These are phyloP conservation scores for Podocnemis expansa DNA, from an alignment of 2,113 vertebrate genomes.

Conservation along the genomic window DNA sequence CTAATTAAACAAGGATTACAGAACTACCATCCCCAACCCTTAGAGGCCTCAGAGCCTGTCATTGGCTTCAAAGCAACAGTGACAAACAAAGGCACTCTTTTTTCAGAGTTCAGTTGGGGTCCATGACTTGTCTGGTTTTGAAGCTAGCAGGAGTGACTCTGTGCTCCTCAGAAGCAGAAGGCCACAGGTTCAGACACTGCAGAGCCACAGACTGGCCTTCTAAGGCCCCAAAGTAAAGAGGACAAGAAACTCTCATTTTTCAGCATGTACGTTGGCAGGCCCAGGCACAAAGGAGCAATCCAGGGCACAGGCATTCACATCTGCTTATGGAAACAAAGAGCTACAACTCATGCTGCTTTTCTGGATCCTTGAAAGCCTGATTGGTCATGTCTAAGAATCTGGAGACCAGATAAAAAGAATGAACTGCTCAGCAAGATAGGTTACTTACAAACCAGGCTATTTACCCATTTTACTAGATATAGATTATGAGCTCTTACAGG, in stretches of 20 bases:
- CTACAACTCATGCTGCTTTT: not conserved
- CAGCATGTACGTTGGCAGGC: not conserved
- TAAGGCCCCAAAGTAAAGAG: not conserved
- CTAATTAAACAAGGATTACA: not conserved
- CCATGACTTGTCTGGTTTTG: constrained; percentile 15
- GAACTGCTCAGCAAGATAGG: not conserved
- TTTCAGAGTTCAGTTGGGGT: not conserved
- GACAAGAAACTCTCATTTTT: not conserved
- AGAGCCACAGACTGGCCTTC: not conserved
- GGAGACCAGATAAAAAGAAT: not conserved
- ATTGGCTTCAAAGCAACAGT: not conserved
- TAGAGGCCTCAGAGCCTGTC: not conserved
- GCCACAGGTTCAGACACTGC: not conserved
- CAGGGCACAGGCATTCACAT: not conserved
- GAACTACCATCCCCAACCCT: not conserved
- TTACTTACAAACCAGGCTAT: not conserved
- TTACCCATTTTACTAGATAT: not conserved
- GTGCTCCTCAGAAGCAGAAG: not conserved
- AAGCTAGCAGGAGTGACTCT: not conserved
- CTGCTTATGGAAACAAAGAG: not conserved
- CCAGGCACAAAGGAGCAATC: not conserved
- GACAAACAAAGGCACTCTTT: not conserved
- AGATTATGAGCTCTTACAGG: not conserved
- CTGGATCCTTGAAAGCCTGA: not conserved
- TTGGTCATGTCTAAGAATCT: not conserved